Evolutionary conservation across 2,797 vertebrate genomes (phyloP), one percentile per base, ranked within the genome.

Genomic region (Syngnathus acus): DNA sequence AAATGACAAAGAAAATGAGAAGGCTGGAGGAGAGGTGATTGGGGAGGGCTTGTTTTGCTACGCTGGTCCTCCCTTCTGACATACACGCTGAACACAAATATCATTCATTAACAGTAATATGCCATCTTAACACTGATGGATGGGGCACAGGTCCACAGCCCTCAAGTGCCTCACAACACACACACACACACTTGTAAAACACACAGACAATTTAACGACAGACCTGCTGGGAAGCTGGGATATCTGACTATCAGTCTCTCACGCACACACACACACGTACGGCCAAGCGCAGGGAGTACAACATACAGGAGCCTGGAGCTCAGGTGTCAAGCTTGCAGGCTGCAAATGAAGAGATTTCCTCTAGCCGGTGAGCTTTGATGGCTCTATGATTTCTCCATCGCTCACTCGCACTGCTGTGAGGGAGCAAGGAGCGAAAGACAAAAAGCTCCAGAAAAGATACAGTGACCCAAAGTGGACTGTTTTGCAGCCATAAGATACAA

Each of bases 181-280:
- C 87, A 88, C 79, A 87, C 89, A 85, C 87, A 74, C 78, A 79
- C 85, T 93, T 91, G 95, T 97, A 95, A 97, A 98, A 93, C 92
- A 95, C 93, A 94, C 90, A 78, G 91, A 95, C 93, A 93, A 94
- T 93, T 96, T 95, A 95, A 93, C 94, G 93, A 93, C 91, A 88
- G 92, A 93, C 94, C 94, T 93, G 92, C 92, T 94, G 93, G 91
- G 78, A 70, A 81, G 92, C 92, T 76, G 62, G 73, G 89, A 86
- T 70, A 77, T 89, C 84, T 84, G 88, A 90, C 89, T 88, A 93
- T 94, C 90, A 63, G 87, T 94, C 62, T 62, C 45, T 4, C 45
- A 54, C 68, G 69, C 59, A 65, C 62, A 69, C 53, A 58, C 53
- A 37, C 54, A 64, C 50, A 64, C 21, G 26, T 37, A 26, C 26